Evolutionary conservation across 1,140 invertebrate species (phyloP).

Genomic region (Battus philenor): DNA sequence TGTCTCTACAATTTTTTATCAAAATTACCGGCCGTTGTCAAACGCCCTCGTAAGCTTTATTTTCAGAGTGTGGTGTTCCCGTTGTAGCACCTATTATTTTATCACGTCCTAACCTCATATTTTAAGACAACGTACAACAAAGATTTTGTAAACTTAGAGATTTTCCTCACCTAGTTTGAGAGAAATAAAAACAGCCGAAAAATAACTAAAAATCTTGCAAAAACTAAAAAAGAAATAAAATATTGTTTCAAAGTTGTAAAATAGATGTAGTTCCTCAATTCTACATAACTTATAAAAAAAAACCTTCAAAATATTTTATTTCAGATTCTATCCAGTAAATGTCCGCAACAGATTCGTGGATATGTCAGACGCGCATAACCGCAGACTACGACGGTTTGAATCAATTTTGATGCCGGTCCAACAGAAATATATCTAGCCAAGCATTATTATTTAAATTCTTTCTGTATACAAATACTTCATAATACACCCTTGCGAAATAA

Average conservation of each 20-base stretch:
- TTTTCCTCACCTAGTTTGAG: neutral
- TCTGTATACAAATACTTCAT: too few relatives aligned
- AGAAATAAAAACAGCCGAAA: neutral
- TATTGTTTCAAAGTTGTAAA: neutral
- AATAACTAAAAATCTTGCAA: neutral
- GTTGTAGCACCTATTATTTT: slow-evolving; percentile 38
- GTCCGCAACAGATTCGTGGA: slow-evolving; percentile 47
- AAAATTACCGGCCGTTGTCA: slow-evolving; percentile 42
- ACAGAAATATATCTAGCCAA: slow-evolving; percentile 10
- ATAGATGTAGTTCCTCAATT: too few relatives aligned
- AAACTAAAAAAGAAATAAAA: neutral
- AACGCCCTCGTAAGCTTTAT: slow-evolving; percentile 37
- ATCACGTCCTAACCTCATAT: slow-evolving; percentile 49
- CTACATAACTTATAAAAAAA: too few relatives aligned
- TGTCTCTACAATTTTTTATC: slow-evolving; percentile 16
- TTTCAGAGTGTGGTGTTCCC: slow-evolving; percentile 35
- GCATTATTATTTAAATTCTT: too few relatives aligned
- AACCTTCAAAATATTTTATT: slow-evolving; percentile 23
- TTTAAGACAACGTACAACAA: slow-evolving; percentile 14
- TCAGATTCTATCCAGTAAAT: slow-evolving; percentile 49
- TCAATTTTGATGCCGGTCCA: slow-evolving; percentile 18
- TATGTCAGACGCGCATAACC: slow-evolving; percentile 48
- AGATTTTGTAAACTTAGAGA: neutral
- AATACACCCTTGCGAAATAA: too few relatives aligned
- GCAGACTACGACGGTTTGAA: slow-evolving; percentile 44